Percentiles rank a stretch among this genome's conserved stretches.
Evolutionary conservation across 2,797 vertebrate genomes (phyloP).

Genomic region (Cyprinella venusta): DNA sequence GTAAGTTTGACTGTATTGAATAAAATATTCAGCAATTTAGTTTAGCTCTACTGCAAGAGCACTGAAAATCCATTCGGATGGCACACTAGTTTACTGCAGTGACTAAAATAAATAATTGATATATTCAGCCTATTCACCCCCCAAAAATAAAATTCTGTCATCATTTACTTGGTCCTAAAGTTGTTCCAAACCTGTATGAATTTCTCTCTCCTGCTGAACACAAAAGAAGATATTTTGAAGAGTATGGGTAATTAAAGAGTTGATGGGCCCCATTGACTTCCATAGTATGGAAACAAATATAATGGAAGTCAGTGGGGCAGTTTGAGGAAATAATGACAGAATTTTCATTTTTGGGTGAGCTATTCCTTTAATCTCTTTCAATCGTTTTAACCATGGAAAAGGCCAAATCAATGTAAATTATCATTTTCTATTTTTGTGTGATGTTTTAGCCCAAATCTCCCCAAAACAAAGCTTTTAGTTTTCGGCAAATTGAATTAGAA

Average conservation of each 20-base stretch:
- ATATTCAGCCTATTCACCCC: background rate
- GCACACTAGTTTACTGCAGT: background rate
- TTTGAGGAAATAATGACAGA: no score
- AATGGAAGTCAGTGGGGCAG: no score
- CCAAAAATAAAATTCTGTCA: no score
- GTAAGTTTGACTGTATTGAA: conserved; percentile 35
- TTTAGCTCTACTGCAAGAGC: background rate
- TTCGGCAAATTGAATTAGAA: background rate
- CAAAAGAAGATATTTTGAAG: no score
- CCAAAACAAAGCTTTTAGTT: background rate
- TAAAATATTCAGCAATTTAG: conserved; percentile 44
- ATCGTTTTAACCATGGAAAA: background rate
- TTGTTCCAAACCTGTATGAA: no score
- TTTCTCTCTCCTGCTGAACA: no score
- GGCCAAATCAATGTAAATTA: background rate
- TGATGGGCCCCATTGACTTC: no score
- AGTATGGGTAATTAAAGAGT: no score
- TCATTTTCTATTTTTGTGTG: background rate
- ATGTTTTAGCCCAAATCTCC: background rate
- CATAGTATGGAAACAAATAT: no score
- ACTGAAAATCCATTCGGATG: conserved; percentile 33
- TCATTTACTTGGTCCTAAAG: no score
- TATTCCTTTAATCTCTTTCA: background rate
- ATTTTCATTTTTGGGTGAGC: no score
- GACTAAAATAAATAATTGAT: conserved; percentile 2